Evolutionary conservation across 2,797 vertebrate species (phyloP).

Genomic region (Sandelia bainsii): DNA sequence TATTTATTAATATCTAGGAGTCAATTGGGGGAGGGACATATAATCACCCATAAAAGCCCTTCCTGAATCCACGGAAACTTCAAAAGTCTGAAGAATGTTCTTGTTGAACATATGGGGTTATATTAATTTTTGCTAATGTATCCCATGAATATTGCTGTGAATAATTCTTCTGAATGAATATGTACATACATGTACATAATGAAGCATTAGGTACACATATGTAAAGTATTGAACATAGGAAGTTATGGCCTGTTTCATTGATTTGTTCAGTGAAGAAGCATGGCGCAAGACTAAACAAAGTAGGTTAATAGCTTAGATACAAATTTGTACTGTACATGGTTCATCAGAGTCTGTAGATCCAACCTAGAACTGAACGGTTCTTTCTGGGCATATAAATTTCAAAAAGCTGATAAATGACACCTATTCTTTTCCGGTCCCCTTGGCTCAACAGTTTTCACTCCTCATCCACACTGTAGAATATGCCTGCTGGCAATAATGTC

Average conservation of each 20-base stretch:
- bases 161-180: conserved; percentile 78
- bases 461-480: conserved; percentile 46
- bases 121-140: conserved; percentile 80
- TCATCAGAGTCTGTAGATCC: conserved; percentile 80
- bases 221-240: conserved; percentile 78
- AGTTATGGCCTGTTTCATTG: conserved; percentile 75
- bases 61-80: conserved; percentile 76
- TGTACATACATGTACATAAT: conserved; percentile 87
- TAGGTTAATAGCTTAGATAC: conserved; percentile 88
- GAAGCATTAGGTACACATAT: conserved; percentile 87
- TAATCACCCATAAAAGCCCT: conserved; percentile 77
- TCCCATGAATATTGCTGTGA: conserved; percentile 86
- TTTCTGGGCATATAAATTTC: conserved; percentile 82
- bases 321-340: conserved; percentile 88
- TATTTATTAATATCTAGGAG: conserved; percentile 75
- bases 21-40: conserved; percentile 75
- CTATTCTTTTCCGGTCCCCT: conserved; percentile 57
- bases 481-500: conserved; percentile 48
- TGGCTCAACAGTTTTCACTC: conserved; percentile 48
- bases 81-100: conserved; percentile 68
- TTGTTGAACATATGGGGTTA: conserved; percentile 71
- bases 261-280: conserved; percentile 83
- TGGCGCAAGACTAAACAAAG: conserved; percentile 88
- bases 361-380: conserved; percentile 74
- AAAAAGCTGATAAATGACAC: conserved; percentile 82